Percentiles rank a stretch among this genome's conserved stretches.
These are phyloP conservation scores for Decapterus maruadsi DNA, from an alignment of 2,797 vertebrate genomes.

Conservation along the genomic window DNA sequence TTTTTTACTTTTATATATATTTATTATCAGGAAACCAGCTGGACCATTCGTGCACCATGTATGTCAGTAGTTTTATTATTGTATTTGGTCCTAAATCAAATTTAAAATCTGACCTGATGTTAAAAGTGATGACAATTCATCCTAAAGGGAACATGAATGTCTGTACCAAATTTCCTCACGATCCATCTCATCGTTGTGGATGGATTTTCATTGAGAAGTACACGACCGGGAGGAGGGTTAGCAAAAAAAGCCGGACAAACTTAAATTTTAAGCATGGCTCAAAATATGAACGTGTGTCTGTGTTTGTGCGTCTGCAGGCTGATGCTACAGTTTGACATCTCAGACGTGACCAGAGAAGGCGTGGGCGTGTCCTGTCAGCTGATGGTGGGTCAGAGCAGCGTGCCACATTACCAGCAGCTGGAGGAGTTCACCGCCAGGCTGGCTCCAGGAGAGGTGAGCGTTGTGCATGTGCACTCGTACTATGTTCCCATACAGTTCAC, in stretches of 20 bases:
- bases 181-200: background rate
- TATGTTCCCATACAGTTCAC: background rate
- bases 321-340: slow-evolving; percentile 94
- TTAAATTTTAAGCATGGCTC: background rate
- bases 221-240: no score
- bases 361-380: slow-evolving; percentile 93
- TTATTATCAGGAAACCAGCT: background rate
- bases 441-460: slow-evolving; percentile 92
- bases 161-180: background rate
- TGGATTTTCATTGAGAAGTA: background rate
- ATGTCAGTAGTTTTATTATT: background rate
- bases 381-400: slow-evolving; percentile 97
- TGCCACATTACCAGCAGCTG: slow-evolving; percentile 96
- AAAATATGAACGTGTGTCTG: background rate
- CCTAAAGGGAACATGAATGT: background rate
- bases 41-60: background rate
- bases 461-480: background rate
- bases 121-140: background rate
- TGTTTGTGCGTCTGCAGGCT: slow-evolving; percentile 75
- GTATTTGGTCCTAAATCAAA: background rate
- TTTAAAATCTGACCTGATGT: background rate
- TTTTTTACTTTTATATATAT: background rate
- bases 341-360: slow-evolving; percentile 92
- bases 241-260: no score
- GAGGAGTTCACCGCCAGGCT: slow-evolving; percentile 93